Conservation (phyloP, 2,113 vertebrate species). For the Ellobius talpinus region DNA sequence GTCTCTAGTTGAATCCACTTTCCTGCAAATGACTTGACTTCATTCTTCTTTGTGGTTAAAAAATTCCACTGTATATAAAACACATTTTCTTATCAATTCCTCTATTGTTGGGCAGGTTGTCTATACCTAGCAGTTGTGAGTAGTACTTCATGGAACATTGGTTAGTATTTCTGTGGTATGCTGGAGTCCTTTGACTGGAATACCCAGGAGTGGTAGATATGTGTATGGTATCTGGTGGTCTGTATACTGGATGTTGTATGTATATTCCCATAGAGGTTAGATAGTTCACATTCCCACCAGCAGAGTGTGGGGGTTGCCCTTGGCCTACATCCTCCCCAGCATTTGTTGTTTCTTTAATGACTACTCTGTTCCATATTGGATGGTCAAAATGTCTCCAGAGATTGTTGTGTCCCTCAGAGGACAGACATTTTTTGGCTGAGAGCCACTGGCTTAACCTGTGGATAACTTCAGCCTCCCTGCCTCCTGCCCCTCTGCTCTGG, state of each 20-base stretch:
- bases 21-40: neutral
- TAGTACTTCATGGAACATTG: neutral
- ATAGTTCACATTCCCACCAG: too few species aligned
- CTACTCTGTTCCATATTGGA: neutral
- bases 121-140: too few species aligned
- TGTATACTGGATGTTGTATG: neutral
- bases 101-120: neutral
- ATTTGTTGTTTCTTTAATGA: neutral
- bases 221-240: neutral
- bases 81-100: neutral
- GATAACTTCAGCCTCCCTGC: neutral
- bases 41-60: neutral
- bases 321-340: neutral
- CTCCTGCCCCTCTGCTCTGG: accelerated
- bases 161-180: neutral
- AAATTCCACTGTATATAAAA: neutral
- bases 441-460: neutral
- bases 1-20: neutral
- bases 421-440: neutral
- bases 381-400: neutral
- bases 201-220: neutral
- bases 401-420: neutral
- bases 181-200: neutral
- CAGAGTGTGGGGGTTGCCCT: neutral
- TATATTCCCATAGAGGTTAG: neutral